Evolutionary conservation across 2,888 invertebrate genomes (phyloP).

Genomic region (Empis stercorea): DNA sequence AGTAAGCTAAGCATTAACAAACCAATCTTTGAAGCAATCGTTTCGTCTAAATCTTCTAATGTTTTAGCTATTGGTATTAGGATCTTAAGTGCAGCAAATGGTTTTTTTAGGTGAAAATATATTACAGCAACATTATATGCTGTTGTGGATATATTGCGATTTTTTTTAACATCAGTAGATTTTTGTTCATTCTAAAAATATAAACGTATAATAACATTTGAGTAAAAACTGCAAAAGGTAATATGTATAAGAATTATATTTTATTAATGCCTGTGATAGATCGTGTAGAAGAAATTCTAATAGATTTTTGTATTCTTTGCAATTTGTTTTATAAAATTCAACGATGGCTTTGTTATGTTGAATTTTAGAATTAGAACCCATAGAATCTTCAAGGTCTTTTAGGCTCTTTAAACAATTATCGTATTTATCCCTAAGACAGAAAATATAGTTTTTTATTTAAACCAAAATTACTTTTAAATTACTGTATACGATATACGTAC

Average conservation of each 20-base stretch:
- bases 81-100: constrained; percentile 27
- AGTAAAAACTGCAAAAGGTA: neutral
- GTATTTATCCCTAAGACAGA: constrained; percentile 21
- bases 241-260: no score
- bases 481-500: constrained; percentile 16
- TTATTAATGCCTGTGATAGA: constrained; percentile 14
- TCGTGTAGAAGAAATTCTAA: constrained; percentile 49
- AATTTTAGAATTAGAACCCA: constrained; percentile 20
- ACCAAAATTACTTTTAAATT: neutral
- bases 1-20: constrained; percentile 29
- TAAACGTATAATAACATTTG: no score
- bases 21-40: constrained; percentile 24
- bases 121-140: constrained; percentile 31
- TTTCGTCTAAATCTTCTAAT: constrained; percentile 26
- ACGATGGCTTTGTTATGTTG: constrained; percentile 70
- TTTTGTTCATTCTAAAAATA: constrained; percentile 4
- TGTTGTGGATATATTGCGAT: constrained; percentile 17
- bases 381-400: constrained; percentile 23
- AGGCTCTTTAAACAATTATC: constrained; percentile 27
- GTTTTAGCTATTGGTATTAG: constrained; percentile 24
- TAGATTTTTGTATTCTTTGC: constrained; percentile 60
- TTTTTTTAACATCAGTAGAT: constrained; percentile 2
- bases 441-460: neutral
- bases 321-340: constrained; percentile 62
- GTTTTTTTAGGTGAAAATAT: constrained; percentile 32